Evolutionary conservation across 2,888 invertebrate genomes (phyloP), one percentile per base, ranked within the genome.

Genomic region (Campoletis raptor): DNA sequence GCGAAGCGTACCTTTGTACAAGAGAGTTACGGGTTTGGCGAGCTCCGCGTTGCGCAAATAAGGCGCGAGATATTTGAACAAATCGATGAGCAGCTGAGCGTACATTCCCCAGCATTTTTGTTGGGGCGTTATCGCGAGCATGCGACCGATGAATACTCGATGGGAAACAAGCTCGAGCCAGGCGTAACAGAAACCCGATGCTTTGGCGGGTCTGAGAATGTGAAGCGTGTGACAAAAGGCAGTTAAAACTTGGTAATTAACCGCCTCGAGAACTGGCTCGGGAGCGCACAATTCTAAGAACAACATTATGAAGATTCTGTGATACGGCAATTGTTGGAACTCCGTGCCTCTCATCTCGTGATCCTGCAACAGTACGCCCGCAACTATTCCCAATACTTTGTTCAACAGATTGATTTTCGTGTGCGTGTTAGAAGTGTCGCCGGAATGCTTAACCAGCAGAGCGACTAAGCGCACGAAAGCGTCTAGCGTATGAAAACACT

Each of bases 111-210:
- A 99, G 89, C 98, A 98, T 95, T 98, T 98, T 94, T 99, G 98
- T 92, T 98, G 98, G 7, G 98, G 98, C 15, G 98, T 98, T 83
- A 97, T 96, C 0, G 98, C 98, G 42, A 99, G 95, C 95, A 99
- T 98, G 80, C 98, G 96, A 78, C 98, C 99, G 92, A 99, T 97
- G 94, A 99, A 99, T 0, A 98, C 97, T 80, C 99, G 96, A 94
- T 99, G 99, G 0, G 99, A 99, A 61, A 99, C 98, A 70, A 99
- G 95, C 94, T 99, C 99, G 83, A 99, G 95, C 99, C 99, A 99
- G 2, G 99, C 98, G 94, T 98, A 99, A 83, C 99, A 98, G 94
- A 99, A 99, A 0, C 98, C 99, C 0, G 99, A 99, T 0, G 98
- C 99, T 90, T 98, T 97, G 69, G 97, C 96, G 12, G 99, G 99